Percentiles rank a stretch among this genome's conserved stretches.
phyloP scores from a whole-genome alignment of 2,888 invertebrate species.

The Caenorhabditis imperialis region DNA sequence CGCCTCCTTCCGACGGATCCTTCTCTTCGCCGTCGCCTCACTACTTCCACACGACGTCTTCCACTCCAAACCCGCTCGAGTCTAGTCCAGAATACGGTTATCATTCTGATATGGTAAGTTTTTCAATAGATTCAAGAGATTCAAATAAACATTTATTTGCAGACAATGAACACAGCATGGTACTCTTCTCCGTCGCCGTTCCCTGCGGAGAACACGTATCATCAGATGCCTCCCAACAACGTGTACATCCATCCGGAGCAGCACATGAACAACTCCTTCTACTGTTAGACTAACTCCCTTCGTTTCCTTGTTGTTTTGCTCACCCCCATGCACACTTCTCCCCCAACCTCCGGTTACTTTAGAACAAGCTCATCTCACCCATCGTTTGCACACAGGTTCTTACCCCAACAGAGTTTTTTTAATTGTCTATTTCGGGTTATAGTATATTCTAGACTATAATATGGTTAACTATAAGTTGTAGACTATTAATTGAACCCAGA shows the following conservation, averaged over 20 bases:
- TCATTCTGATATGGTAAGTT: slow-evolving; percentile 15
- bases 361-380: slow-evolving; percentile 9
- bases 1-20: slow-evolving; percentile 49
- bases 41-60: slow-evolving; percentile 14
- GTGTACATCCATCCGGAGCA: neutral
- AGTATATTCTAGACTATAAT: slow-evolving; percentile 34
- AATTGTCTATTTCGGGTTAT: slow-evolving; percentile 19
- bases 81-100: slow-evolving; percentile 20
- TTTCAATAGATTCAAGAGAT: neutral
- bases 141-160: neutral
- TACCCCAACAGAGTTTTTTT: slow-evolving; percentile 3
- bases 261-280: slow-evolving; percentile 25
- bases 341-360: slow-evolving; percentile 2
- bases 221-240: slow-evolving; percentile 1
- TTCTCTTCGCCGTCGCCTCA: slow-evolving; percentile 40
- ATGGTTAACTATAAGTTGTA: slow-evolving; percentile 30
- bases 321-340: neutral
- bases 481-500: slow-evolving; percentile 23
- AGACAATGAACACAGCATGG: slow-evolving; percentile 5
- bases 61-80: slow-evolving; percentile 23
- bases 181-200: slow-evolving; percentile 8
- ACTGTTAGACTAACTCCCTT: slow-evolving; percentile 3
- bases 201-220: neutral
- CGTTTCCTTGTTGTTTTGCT: neutral
- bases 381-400: slow-evolving; percentile 1